These are phyloP conservation scores for Apamea anceps DNA, from an alignment of 2,888 invertebrate genomes.

Conservation along the genomic window DNA sequence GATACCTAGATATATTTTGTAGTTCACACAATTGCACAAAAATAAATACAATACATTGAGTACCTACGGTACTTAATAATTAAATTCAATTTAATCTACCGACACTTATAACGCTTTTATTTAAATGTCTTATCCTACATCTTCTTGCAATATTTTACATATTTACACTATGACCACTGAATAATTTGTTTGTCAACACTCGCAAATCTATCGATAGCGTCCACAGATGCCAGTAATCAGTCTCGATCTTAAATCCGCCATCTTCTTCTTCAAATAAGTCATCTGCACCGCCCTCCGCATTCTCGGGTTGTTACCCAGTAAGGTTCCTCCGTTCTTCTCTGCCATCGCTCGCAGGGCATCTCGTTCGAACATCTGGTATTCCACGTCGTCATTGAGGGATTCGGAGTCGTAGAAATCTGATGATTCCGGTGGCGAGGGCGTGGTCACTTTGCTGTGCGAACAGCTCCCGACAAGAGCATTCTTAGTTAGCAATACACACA, in stretches of 20 bases:
- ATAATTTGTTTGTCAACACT: constrained; percentile 61
- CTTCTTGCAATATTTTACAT: constrained; percentile 1
- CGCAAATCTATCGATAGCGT: constrained; percentile 70
- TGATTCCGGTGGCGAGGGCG: constrained; percentile 86
- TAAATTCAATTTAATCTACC: constrained; percentile 2
- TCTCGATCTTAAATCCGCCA: constrained; percentile 93
- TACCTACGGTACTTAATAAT: constrained; percentile 4
- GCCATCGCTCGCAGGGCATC: constrained; percentile 92
- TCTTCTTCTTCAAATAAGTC: constrained; percentile 95
- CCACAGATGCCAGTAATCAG: constrained; percentile 88
- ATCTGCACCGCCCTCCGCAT: constrained; percentile 91
- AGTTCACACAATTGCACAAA: constrained; percentile 60
- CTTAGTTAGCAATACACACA: neutral
- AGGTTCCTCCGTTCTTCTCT: constrained; percentile 90
- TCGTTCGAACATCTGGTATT: constrained; percentile 93
- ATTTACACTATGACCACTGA: constrained; percentile 36
- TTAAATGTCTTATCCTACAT: constrained; percentile 4
- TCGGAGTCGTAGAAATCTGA: constrained; percentile 77
- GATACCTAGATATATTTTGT: too few species aligned
- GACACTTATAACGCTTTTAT: neutral
- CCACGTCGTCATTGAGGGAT: constrained; percentile 86
- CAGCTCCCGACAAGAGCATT: constrained; percentile 50
- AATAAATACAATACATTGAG: constrained; percentile 22
- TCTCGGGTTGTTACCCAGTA: constrained; percentile 91
- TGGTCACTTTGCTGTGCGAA: constrained; percentile 65